Base-by-base conservation (phyloP, 2,797 vertebrate species). In the Cossypha caffra region DNA sequence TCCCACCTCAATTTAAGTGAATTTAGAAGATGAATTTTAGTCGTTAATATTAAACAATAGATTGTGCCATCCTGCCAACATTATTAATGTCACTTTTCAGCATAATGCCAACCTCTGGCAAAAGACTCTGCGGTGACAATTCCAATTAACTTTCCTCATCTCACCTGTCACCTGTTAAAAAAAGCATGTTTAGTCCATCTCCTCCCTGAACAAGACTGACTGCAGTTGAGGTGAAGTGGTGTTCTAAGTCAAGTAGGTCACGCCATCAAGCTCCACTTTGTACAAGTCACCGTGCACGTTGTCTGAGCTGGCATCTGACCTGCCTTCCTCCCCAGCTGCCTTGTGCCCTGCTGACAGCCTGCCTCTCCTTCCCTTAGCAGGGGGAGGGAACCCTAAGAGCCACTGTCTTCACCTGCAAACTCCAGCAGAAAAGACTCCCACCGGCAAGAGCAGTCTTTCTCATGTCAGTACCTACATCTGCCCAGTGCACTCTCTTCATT, bases 81-180 rank as follows among this genome's bases (percentile, higher is more conserved):
- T 71, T 57, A 69, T 47, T 84, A 87, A 93, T 13, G 7, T 57
- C 63, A 74, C 64, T 82, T 89, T n/a, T 72, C 86, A 64, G 57
- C 68, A 82, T 35, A 79, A 86, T n/a, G 63, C 45, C 74, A 88
- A 83, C 86, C 94, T 59, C 88, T 71, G 45, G 79, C 90, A 61
- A 90, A 48, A 79, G 43, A 25, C 25, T 84, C 43, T 31, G 14
- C 0, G 0, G 71, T 82, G 88, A 92, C 94, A 92, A 73, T 74
- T 95, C 57, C 90, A 76, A 90, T 95, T 90, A 95, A 55, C 48
- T 85, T 67, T 33, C 71, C 38, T 87, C 40, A 48, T 88, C 80
- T 79, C 59, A 42, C 86, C 73, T 61, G 59, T 95, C 77, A 63
- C 77, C 90, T 79, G 55, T 59, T 90, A 50, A 93, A 94, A 91